Conservation (phyloP, 1,140 invertebrate species). For the Aphelinus atriplicis region DNA sequence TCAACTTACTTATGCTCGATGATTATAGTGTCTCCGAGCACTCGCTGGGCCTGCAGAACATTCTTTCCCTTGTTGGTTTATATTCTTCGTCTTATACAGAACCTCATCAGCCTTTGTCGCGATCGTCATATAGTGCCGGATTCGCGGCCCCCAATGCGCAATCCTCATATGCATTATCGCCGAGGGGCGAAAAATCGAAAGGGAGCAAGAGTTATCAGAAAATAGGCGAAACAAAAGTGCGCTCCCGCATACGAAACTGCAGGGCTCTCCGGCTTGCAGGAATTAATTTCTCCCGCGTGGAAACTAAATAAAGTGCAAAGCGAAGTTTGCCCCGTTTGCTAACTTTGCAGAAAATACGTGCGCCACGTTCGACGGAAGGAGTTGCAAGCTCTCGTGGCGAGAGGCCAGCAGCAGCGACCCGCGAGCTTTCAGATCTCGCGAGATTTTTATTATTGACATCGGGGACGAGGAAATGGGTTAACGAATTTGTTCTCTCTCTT, state of each 20-base stretch:
- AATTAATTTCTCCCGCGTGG: constrained; percentile 27
- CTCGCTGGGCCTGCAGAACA: too few species aligned
- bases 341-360: constrained; percentile 30
- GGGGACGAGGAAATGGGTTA: constrained; percentile 17
- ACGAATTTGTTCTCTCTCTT: neutral
- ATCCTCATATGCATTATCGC: too few species aligned
- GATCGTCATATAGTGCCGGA: too few species aligned
- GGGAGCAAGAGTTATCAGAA: constrained; percentile 6
- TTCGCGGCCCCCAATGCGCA: too few species aligned
- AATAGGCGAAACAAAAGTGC: constrained; percentile 8
- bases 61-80: too few species aligned
- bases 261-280: neutral
- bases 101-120: too few species aligned
- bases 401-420: neutral
- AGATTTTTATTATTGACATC: constrained; percentile 22
- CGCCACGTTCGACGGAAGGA: too few species aligned
- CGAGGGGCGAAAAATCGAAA: neutral
- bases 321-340: constrained; percentile 13
- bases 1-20: too few species aligned
- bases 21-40: too few species aligned
- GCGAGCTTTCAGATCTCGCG: constrained; percentile 3
- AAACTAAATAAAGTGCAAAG: constrained; percentile 30
- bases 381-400: too few species aligned
- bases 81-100: too few species aligned
- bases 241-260: constrained; percentile 16